phyloP scores from a whole-genome alignment of 2,888 invertebrate genomes.

The Pheosia tremula region DNA sequence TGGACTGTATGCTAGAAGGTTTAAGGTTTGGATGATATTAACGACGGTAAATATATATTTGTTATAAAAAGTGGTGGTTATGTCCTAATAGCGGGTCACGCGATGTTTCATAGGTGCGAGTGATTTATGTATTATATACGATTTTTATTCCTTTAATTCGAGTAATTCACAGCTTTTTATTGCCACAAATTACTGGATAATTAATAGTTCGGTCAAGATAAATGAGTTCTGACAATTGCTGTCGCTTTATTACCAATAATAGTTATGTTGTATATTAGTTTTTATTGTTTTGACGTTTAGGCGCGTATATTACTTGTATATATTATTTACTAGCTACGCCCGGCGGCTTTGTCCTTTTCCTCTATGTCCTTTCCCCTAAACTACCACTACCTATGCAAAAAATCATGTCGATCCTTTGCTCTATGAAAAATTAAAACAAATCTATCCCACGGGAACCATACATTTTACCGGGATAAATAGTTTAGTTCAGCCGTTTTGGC shows the following conservation, averaged over 20 bases:
- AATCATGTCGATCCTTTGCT: no score
- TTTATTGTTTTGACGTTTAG: background rate
- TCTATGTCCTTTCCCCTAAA: no score
- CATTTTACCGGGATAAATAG: no score
- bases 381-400: no score
- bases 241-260: conserved; percentile 19
- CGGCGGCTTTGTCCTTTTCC: no score
- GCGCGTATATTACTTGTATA: background rate
- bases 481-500: no score
- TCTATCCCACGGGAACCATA: no score
- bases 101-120: conserved; percentile 40
- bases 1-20: background rate
- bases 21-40: conserved; percentile 20
- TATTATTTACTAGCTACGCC: no score
- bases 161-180: conserved; percentile 46
- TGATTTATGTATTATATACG: conserved; percentile 50
- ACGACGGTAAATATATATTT: conserved; percentile 20
- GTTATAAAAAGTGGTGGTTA: conserved; percentile 44
- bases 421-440: no score
- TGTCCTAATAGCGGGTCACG: conserved; percentile 45
- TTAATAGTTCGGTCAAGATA: conserved; percentile 30
- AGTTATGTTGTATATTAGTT: conserved; percentile 15
- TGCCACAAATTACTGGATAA: conserved; percentile 47
- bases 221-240: conserved; percentile 21
- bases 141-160: conserved; percentile 36